A percentile compares a stretch with the other conserved stretches of the same genome.
phyloP scores from a whole-genome alignment of 2,888 invertebrate species.

The Panzeria rudis region DNA sequence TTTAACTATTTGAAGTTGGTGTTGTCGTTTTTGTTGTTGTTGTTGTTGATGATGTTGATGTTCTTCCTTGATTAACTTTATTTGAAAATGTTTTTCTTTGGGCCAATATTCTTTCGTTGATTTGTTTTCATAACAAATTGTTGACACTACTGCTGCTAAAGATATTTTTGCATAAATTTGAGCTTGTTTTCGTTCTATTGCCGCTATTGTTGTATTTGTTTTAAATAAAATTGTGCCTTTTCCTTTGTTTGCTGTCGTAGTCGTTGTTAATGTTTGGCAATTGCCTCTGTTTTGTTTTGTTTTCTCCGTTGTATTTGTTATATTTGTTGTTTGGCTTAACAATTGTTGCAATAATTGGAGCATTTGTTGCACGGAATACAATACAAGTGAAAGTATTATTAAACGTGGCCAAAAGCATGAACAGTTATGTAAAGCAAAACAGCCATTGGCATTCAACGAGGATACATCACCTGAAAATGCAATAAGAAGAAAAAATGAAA shows the following conservation, averaged over 20 bases:
- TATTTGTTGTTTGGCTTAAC: slow-evolving; percentile 65
- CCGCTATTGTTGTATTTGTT: slow-evolving; percentile 47
- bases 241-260: slow-evolving; percentile 25
- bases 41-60: slow-evolving; percentile 23
- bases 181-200: slow-evolving; percentile 45
- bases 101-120: slow-evolving; percentile 45
- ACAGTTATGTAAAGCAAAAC: slow-evolving; percentile 62
- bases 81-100: slow-evolving; percentile 67
- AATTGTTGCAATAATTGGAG: slow-evolving; percentile 73
- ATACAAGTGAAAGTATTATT: slow-evolving; percentile 69
- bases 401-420: slow-evolving; percentile 72
- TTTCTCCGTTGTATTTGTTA: slow-evolving; percentile 33
- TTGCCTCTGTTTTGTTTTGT: slow-evolving; percentile 47
- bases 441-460: slow-evolving; percentile 74
- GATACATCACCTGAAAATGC: slow-evolving; percentile 74
- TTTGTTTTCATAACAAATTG: slow-evolving; percentile 64
- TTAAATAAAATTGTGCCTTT: slow-evolving; percentile 50
- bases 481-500: slow-evolving; percentile 38
- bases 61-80: slow-evolving; percentile 61
- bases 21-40: not conserved
- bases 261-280: slow-evolving; percentile 42
- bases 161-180: slow-evolving; percentile 30
- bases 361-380: slow-evolving; percentile 71
- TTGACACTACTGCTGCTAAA: slow-evolving; percentile 47
- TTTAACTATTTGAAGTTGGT: not conserved